These are phyloP conservation scores for Oriolus oriolus DNA, from an alignment of 2,113 vertebrate species.

Conservation along the genomic window DNA sequence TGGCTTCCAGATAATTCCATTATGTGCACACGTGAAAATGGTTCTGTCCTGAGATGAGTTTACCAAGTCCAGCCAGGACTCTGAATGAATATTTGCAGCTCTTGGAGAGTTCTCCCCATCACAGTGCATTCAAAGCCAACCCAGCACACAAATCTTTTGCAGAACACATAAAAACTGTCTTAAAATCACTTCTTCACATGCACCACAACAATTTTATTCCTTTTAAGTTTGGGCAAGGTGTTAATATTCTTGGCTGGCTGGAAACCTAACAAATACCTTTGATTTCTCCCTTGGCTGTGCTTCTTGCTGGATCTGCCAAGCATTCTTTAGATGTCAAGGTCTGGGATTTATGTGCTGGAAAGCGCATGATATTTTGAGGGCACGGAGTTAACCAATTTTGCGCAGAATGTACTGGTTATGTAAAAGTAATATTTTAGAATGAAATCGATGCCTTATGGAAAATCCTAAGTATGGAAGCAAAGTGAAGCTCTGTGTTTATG, in stretches of 20 bases:
- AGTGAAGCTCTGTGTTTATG: background rate
- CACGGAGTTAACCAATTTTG: conserved; percentile 19
- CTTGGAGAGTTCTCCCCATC: background rate
- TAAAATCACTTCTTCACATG: background rate
- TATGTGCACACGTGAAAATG: background rate
- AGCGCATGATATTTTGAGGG: conserved; percentile 38
- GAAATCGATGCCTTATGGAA: background rate
- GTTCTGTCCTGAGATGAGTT: background rate
- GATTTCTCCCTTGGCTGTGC: conserved; percentile 63
- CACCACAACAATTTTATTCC: background rate
- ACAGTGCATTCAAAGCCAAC: background rate
- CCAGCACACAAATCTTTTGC: background rate
- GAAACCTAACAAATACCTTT: conserved; percentile 60
- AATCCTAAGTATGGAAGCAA: background rate
- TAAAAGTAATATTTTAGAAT: background rate
- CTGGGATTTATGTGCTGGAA: conserved; percentile 69
- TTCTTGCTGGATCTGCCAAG: conserved; percentile 63
- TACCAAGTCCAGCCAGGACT: background rate
- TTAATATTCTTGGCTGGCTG: conserved; percentile 59
- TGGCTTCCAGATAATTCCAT: background rate
- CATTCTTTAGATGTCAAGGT: conserved; percentile 69
- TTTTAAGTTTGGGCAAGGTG: conserved; percentile 58
- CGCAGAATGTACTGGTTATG: conserved; percentile 6
- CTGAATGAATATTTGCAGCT: background rate
- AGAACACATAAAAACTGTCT: background rate